Evolutionary conservation across 2,888 invertebrate species (phyloP).

Genomic region (Machimus rusticus): DNA sequence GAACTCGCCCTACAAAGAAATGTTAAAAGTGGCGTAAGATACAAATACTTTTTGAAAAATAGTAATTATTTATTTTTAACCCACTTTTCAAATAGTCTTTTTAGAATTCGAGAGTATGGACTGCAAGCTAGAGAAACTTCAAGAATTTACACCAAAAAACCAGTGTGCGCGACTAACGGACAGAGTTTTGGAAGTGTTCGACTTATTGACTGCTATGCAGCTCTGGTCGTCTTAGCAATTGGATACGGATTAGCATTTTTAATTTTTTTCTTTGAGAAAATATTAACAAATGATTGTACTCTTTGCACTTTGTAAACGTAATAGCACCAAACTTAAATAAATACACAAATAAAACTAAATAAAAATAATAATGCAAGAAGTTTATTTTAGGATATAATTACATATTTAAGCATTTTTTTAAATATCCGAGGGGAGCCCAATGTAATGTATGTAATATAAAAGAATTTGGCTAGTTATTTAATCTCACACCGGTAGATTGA

Average conservation of each 20-base stretch:
- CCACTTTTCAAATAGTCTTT: slow-evolving; percentile 53
- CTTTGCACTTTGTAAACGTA: neutral
- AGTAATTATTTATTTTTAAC: slow-evolving; percentile 24
- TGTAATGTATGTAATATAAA: too few relatives aligned
- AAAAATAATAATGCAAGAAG: too few relatives aligned
- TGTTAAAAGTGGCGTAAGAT: slow-evolving; percentile 58
- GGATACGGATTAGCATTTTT: slow-evolving; percentile 40
- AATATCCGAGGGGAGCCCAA: too few relatives aligned
- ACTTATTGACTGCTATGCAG: slow-evolving; percentile 61
- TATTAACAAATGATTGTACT: neutral
- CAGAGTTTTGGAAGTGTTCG: slow-evolving; percentile 65
- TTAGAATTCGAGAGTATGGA: slow-evolving; percentile 63
- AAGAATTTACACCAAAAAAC: slow-evolving; percentile 64
- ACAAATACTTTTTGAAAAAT: neutral
- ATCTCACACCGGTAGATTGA: too few relatives aligned
- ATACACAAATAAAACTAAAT: neutral
- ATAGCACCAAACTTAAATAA: neutral
- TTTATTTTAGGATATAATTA: too few relatives aligned
- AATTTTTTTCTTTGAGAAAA: slow-evolving; percentile 43
- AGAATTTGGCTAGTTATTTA: too few relatives aligned
- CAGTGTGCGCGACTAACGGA: slow-evolving; percentile 61
- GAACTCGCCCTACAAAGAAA: slow-evolving; percentile 58
- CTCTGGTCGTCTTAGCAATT: slow-evolving; percentile 47
- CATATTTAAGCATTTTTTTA: too few relatives aligned
- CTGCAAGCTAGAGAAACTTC: slow-evolving; percentile 62